Evolutionary conservation across 2,113 vertebrate genomes (phyloP), one percentile per base, ranked within the genome.

Genomic region (Trogon surrucura): DNA sequence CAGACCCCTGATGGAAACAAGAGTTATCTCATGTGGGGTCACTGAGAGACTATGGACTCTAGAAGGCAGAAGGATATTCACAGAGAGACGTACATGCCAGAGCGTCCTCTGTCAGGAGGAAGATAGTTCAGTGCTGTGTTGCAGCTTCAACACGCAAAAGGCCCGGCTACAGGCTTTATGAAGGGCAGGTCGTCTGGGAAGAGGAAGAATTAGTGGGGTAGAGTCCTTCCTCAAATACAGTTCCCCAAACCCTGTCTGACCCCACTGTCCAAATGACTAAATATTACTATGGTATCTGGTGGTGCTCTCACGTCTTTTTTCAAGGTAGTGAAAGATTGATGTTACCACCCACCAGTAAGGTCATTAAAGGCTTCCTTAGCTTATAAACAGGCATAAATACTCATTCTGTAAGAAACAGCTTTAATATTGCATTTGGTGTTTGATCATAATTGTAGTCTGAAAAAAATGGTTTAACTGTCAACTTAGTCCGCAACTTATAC

Each of bases 81-180:
- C 32, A 15, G 51, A 18, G 18, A 62, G 18, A 11, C 0, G 0
- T 13, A 38, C 7, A 6, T 9, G 25, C 16, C 29, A 8, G 34
- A 47, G 30, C 13, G 44, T n/a, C 57, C 27, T 45, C 57, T 13
- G 20, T 57, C 32, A n/a, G 62, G 16, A 51, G 2, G 3, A 26
- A 50, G 14, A 50, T 5, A 51, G 23, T 41, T 65, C 50, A 51
- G 3, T 7, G 13, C 36, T 34, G 5, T 16, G 20, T 38, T 41
- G 45, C 51, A 54, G 45, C 45, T 72, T 72, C 36, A n/a, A 13
- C 32, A 12, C n/a, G 73, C 22, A 36, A 29, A 66, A 14, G 38
- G n/a, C 25, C 65, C 44, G 51, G 51, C 32, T 51, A 36, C 13
- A 23, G 73, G 57, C 27, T 32, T 67, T 80, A 25, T 38, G 74